phyloP scores from a whole-genome alignment of 2,113 vertebrate genomes.

The Engraulis encrasicolus region DNA sequence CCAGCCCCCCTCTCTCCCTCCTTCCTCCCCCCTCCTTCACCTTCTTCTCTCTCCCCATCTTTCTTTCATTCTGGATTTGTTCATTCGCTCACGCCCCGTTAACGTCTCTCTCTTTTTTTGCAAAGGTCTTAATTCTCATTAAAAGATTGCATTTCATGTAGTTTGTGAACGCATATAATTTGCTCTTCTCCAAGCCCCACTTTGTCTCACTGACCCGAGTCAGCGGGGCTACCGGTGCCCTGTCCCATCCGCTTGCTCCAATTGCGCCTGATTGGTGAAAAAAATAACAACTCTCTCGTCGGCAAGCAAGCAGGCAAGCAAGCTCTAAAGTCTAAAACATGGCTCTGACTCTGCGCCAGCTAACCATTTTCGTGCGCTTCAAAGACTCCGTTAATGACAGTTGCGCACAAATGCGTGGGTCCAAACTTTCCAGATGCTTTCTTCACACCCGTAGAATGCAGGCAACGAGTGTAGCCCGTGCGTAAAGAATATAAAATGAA shows the following conservation, averaged over 20 bases:
- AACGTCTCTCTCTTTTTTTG: conserved; percentile 37
- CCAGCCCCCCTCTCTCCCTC: conserved; percentile 73
- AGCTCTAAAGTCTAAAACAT: conserved; percentile 32
- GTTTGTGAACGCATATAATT: conserved; percentile 74
- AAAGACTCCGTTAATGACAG: not conserved
- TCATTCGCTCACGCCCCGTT: conserved; percentile 37
- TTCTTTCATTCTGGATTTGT: conserved; percentile 40
- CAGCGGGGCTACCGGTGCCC: conserved; percentile 77
- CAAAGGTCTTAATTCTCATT: conserved; percentile 44
- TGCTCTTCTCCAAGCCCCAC: conserved; percentile 70
- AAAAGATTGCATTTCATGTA: conserved; percentile 43
- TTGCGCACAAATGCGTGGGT: not conserved
- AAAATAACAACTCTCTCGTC: conserved; percentile 78
- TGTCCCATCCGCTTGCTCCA: conserved; percentile 82
- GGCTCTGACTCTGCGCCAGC: not conserved
- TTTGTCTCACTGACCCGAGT: conserved; percentile 79
- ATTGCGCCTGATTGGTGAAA: conserved; percentile 83
- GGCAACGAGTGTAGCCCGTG: not conserved
- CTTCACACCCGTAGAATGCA: not conserved
- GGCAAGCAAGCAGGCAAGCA: conserved; percentile 57
- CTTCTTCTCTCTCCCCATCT: conserved; percentile 17
- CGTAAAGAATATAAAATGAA: not conserved
- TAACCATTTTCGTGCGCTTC: conserved; percentile 15
- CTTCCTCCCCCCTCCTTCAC: conserved; percentile 49
- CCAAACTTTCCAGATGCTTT: not conserved